Base-by-base conservation (phyloP, 2,113 vertebrate genomes). In the Tamias sibiricus region DNA sequence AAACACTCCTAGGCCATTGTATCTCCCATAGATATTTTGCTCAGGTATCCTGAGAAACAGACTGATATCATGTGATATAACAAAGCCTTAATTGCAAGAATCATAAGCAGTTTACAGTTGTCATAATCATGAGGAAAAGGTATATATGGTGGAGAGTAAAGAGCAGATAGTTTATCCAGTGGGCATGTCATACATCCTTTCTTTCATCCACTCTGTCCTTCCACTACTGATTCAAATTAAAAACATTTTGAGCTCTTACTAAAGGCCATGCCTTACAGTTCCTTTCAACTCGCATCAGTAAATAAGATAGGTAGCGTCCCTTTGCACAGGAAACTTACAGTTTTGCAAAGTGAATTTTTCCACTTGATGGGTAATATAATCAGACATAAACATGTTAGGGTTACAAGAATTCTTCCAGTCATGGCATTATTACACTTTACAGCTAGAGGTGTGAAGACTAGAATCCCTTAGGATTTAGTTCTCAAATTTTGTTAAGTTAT, bases 301-400 rank as follows among this genome's bases (percentile, higher is more conserved):
- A 90, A 57, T 40, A 86, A 92, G 37, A 35, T 24, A 89, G 32
- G 74, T 7, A 81, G 79, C 26, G 40, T 54, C 32, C 94, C 37
- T 94, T 74, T 54, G 22, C 19, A 76, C 35, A 80, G 32, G 68
- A 94, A 95, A 92, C 24, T 62, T 76, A 72, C 30, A 82, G 35
- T 84, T 96, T 91, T 91, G 20, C 16, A 85, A 79, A 88, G 57
- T 75, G 72, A 59, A 47, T 74, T 54, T 97, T 96, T 86, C 69
- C 26, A 79, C 35, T 92, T 88, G n/a, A 52, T 96, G 37, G 49
- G 2, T 96, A 89, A 79, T 75, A 62, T 93, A 85, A 87, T 95
- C 74, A 93, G 37, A 72, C 37, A 89, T 75, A 72, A 95, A 89
- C 80, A 91, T 47, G 35, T 52, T 57, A 74, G 44, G 10, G 42